Evolutionary conservation across 2,888 invertebrate species (phyloP).

Genomic region (Andricus quercusramuli): DNA sequence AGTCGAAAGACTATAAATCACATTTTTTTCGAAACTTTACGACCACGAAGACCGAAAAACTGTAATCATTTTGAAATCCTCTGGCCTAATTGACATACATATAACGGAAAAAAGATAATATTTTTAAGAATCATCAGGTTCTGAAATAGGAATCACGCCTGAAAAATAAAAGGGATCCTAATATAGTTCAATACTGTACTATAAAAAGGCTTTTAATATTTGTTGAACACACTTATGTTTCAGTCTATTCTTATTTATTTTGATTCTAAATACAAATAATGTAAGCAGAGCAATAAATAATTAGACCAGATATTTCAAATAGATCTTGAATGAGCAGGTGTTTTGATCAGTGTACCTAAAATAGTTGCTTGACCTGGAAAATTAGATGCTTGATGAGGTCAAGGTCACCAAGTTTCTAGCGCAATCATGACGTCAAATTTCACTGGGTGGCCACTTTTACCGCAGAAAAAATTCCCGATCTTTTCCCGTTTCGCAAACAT

Average conservation of each 20-base stretch:
- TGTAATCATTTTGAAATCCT: background rate
- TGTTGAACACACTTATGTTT: no score
- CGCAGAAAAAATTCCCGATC: no score
- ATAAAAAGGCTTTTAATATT: background rate
- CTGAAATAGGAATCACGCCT: background rate
- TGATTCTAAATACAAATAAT: no score
- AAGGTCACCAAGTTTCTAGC: constrained; percentile 23
- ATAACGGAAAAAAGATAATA: background rate
- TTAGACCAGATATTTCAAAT: background rate
- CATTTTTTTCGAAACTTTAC: background rate
- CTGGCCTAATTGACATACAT: background rate
- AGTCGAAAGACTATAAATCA: constrained; percentile 6
- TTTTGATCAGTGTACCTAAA: background rate
- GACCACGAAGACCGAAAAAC: background rate
- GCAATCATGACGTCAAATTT: constrained; percentile 14
- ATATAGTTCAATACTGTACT: background rate
- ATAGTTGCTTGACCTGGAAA: constrained; percentile 18
- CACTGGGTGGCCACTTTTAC: no score
- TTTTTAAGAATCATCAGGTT: background rate
- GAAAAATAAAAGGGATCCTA: background rate
- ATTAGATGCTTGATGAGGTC: constrained; percentile 33
- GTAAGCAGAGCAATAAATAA: background rate
- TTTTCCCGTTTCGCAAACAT: no score
- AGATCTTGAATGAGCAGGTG: background rate
- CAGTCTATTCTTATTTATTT: no score